Evolutionary conservation across 2,888 invertebrate genomes (phyloP), one percentile per base, ranked within the genome.

Genomic region (Bombylius discolor): DNA sequence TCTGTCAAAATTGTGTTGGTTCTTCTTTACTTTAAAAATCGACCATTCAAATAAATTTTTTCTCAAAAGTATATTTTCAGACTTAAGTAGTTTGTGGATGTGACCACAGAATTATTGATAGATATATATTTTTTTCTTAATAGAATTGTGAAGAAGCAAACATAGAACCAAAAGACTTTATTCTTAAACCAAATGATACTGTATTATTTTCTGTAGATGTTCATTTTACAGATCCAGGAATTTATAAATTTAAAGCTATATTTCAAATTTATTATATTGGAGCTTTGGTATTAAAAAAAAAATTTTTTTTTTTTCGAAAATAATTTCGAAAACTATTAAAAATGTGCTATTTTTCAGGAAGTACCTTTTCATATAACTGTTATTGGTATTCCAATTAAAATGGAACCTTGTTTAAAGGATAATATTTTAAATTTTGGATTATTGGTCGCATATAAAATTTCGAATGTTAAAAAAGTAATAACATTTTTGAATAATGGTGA

Each of bases 301-400:
- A 23, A 23, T 23, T 23, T 23, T 23, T 23, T 23, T 23, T 31
- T 32, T 7, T 8, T 44, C 14, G 1, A 51, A 31, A n/a, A 36
- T 23, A 14, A 11, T 34, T 46, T 39, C 5, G 31, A 31, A 12
- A 5, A 12, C 31, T 11, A 47, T 4, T 32, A 51, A 42, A 23
- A 44, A 12, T n/a, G 5, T 31, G 36, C 4, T 34, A 49, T 34
- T 23, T 4, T 36, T 49, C n/a, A 68, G 68, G 63, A 63, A 57
- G 57, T 72, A 33, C 68, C 69, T 11, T 60, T 72, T 4, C 62
- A 60, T 3, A 66, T 64, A 42, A 49, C 62, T 13, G 64, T 71
- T 1, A 65, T 67, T 52, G 70, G 70, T 1, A 64, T 68, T 7
- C 71, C 71, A 1, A 58, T 71, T 8, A 61, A 59, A 14, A 67